phyloP scores from a whole-genome alignment of 2,113 vertebrate species.

The Dascyllus trimaculatus region DNA sequence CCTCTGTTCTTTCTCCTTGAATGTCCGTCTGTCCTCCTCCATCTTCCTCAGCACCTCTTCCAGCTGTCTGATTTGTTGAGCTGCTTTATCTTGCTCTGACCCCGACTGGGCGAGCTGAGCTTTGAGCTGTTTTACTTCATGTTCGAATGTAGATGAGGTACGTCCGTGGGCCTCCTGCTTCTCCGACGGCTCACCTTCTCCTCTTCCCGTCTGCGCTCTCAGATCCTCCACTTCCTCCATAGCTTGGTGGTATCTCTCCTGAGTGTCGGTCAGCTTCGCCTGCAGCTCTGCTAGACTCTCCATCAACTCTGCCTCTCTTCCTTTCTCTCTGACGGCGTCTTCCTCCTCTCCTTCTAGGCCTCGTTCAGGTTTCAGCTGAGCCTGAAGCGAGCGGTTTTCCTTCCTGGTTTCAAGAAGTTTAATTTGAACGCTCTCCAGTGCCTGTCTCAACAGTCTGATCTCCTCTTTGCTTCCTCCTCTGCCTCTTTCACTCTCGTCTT shows the following conservation, averaged over 20 bases:
- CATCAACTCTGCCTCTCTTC: slow-evolving; percentile 80
- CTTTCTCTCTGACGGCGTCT: slow-evolving; percentile 42
- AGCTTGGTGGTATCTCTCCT: slow-evolving; percentile 87
- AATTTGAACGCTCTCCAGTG: slow-evolving; percentile 85
- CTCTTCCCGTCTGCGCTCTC: slow-evolving; percentile 77
- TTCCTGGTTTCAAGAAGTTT: slow-evolving; percentile 86
- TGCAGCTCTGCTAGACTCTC: slow-evolving; percentile 89
- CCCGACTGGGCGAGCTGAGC: slow-evolving; percentile 82
- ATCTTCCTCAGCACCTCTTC: slow-evolving; percentile 83
- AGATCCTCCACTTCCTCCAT: slow-evolving; percentile 86
- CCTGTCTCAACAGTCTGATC: slow-evolving; percentile 84
- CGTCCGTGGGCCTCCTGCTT: slow-evolving; percentile 73
- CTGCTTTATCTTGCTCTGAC: slow-evolving; percentile 84
- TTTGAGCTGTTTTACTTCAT: slow-evolving; percentile 87
- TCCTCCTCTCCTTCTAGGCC: slow-evolving; percentile 52
- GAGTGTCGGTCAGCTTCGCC: slow-evolving; percentile 87
- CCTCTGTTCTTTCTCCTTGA: slow-evolving; percentile 71
- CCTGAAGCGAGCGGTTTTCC: slow-evolving; percentile 85
- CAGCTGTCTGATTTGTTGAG: slow-evolving; percentile 84
- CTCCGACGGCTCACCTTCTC: slow-evolving; percentile 69
- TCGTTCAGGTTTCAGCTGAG: slow-evolving; percentile 81
- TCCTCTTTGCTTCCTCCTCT: slow-evolving; percentile 76
- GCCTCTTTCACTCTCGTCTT: slow-evolving; percentile 44
- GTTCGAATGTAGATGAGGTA: slow-evolving; percentile 66
- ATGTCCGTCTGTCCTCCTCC: slow-evolving; percentile 77